Evolutionary conservation across 2,888 invertebrate genomes (phyloP), one percentile per base, ranked within the genome.

Genomic region (Pogonocherus hispidulus): DNA sequence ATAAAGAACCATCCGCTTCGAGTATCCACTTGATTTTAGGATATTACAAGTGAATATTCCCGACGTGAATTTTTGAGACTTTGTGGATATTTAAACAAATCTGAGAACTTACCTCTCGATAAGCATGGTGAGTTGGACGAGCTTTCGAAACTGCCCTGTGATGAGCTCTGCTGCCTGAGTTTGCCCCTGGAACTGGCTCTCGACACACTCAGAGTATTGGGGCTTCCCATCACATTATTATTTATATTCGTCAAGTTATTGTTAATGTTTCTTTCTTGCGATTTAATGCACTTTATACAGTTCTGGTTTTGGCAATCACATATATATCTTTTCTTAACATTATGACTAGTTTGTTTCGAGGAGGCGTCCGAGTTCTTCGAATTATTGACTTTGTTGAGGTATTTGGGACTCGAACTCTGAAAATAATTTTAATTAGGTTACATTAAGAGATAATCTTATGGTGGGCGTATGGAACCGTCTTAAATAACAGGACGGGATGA

Each of bases 41-140:
- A n/a, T n/a, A n/a, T n/a, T n/a, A n/a, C n/a, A n/a, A n/a, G n/a
- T n/a, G n/a, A n/a, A n/a, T n/a, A n/a, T n/a, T n/a, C n/a, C n/a
- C n/a, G n/a, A n/a, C n/a, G n/a, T n/a, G n/a, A n/a, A n/a, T n/a
- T n/a, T n/a, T n/a, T n/a, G n/a, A n/a, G n/a, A n/a, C n/a, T n/a
- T n/a, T n/a, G 19, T 9, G 27, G n/a, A n/a, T 11, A 1, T 8
- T 5, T 46, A 18, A 2, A 14, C 35, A 60, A 62, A 5, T 27
- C 8, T 44, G 35, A 27, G 9, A n/a, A 63, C 82, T 79, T 83
- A 88, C 88, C 89, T 86, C 89, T 86, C 76, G 88, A 88, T 79
- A 89, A 87, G 77, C 88, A 88, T 27, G 89, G 88, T 60, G 89
- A 88, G 72, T 87, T 87, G 66, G 87, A 86, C 73, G 86, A 87